phyloP scores from a whole-genome alignment of 2,888 invertebrate genomes.

The Ametastegia equiseti region DNA sequence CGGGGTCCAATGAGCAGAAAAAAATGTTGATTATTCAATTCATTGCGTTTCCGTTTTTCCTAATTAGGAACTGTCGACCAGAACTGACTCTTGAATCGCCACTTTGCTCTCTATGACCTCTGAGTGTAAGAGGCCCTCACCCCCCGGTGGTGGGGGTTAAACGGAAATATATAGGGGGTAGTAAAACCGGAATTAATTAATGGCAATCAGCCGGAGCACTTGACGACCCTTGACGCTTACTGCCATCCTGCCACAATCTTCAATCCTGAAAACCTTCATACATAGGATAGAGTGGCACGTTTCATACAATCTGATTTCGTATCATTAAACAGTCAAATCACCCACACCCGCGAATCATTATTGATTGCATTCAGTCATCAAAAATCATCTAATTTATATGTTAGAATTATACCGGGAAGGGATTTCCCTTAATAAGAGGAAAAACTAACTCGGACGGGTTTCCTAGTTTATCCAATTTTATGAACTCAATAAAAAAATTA shows the following conservation, averaged over 20 bases:
- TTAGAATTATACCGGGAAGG: too few species aligned
- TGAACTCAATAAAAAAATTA: background rate
- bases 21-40: constrained; percentile 13
- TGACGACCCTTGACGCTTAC: constrained; percentile 52
- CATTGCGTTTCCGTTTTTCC: constrained; percentile 24
- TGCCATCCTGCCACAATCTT: constrained; percentile 39
- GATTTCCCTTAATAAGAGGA: too few species aligned
- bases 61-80: constrained; percentile 22
- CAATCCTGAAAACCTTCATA: constrained; percentile 21
- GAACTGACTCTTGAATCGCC: constrained; percentile 23
- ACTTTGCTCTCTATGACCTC: constrained; percentile 22
- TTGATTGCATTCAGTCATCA: too few species aligned
- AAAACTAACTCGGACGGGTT: too few species aligned
- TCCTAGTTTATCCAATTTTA: background rate
- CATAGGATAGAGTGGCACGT: constrained; percentile 21
- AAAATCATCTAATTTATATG: too few species aligned
- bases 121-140: constrained; percentile 18
- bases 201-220: constrained; percentile 56
- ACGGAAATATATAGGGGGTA: constrained; percentile 54
- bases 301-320: constrained; percentile 23
- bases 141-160: constrained; percentile 46
- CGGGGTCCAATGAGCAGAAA: background rate
- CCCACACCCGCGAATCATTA: background rate
- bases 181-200: constrained; percentile 60
- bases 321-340: background rate